A percentile compares a stretch with the other conserved stretches of the same genome.
These are phyloP conservation scores for Suncus etruscus DNA, from an alignment of 2,113 vertebrate species.

Conservation along the genomic window DNA sequence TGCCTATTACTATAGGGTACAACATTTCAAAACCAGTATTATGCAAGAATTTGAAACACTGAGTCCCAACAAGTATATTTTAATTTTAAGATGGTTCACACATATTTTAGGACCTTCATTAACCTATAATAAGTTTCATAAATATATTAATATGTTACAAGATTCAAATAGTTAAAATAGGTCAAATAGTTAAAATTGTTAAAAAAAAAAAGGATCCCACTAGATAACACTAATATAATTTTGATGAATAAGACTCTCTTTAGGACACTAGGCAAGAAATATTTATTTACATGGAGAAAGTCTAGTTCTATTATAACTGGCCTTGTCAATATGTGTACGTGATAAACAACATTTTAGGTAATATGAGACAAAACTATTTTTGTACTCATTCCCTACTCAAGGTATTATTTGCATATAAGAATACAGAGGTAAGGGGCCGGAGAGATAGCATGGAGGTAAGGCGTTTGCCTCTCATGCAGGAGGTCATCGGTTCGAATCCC, in stretches of 20 bases:
- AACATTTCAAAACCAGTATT: neutral
- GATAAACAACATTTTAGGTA: neutral
- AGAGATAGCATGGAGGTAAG: too few species aligned
- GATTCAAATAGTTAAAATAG: neutral
- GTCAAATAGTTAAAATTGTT: constrained; percentile 13
- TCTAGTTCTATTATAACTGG: neutral
- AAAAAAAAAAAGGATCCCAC: neutral
- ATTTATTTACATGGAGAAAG: neutral
- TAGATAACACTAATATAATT: neutral
- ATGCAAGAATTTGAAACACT: neutral
- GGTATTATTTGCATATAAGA: neutral
- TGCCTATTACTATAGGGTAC: neutral
- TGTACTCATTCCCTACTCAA: neutral
- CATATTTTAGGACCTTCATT: neutral
- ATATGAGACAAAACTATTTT: neutral
- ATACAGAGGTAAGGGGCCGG: neutral
- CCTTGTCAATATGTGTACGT: neutral
- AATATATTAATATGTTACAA: neutral
- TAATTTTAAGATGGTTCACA: constrained; percentile 34
- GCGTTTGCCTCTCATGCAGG: too few species aligned
- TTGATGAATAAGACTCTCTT: neutral
- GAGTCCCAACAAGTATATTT: neutral
- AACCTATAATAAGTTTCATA: neutral
- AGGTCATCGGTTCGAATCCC: too few species aligned
- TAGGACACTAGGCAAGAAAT: neutral